These are phyloP conservation scores for Brachystomella parvula DNA, from an alignment of 1,140 invertebrate species.

Conservation along the genomic window DNA sequence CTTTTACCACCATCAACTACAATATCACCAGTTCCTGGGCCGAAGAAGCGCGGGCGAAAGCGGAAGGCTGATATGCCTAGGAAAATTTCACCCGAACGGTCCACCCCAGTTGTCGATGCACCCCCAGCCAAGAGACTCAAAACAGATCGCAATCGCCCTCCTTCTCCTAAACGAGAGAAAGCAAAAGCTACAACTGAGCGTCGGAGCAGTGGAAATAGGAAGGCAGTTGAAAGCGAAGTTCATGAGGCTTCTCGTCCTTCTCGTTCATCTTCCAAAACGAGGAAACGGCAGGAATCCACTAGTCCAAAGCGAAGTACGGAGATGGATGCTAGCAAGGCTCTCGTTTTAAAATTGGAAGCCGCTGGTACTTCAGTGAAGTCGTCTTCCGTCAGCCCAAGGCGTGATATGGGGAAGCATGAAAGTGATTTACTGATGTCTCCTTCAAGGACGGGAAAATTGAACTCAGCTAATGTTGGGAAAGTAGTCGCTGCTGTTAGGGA, in stretches of 20 bases:
- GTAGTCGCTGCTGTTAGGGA: slow-evolving; percentile 33
- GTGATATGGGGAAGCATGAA: no score
- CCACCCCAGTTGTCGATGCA: neutral
- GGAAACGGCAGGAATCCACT: neutral
- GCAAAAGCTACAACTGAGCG: neutral
- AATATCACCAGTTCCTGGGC: no score
- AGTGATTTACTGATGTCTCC: neutral
- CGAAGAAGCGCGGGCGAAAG: no score
- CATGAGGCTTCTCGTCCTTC: neutral
- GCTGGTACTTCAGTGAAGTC: no score
- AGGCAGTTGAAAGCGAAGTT: neutral
- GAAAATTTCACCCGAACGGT: neutral
- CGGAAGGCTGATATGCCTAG: neutral
- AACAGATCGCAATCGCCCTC: neutral
- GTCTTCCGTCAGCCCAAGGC: no score
- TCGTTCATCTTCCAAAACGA: neutral
- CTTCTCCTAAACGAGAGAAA: neutral
- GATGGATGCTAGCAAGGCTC: no score
- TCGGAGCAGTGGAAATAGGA: neutral
- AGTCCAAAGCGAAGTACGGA: neutral
- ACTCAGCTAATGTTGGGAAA: slow-evolving; percentile 27
- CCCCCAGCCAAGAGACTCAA: neutral
- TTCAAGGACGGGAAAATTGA: slow-evolving; percentile 17
- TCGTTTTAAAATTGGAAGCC: no score
- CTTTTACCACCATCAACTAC: neutral